A percentile compares a stretch with the other conserved stretches of the same genome.
Evolutionary conservation across 2,888 invertebrate genomes (phyloP).

Genomic region (Scotopteryx bipunctaria): DNA sequence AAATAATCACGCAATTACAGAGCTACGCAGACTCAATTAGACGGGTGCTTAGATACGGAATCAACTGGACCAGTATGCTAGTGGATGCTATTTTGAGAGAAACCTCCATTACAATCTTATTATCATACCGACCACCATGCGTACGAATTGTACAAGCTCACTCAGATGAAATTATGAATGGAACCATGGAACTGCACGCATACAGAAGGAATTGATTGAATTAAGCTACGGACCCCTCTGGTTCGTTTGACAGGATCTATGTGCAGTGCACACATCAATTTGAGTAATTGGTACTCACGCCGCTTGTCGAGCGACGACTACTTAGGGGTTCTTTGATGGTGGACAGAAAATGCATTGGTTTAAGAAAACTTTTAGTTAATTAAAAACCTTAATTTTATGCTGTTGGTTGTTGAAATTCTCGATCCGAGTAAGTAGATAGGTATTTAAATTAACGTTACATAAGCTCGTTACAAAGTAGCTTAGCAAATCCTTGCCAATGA

Average conservation of each 20-base stretch:
- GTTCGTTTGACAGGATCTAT: slow-evolving; percentile 65
- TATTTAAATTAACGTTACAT: slow-evolving; percentile 33
- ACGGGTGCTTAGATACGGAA: slow-evolving; percentile 32
- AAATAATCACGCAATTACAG: slow-evolving; percentile 38
- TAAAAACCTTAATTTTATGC: too few species aligned
- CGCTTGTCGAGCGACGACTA: slow-evolving; percentile 27
- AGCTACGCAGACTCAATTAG: slow-evolving; percentile 37
- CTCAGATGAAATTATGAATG: slow-evolving; percentile 35
- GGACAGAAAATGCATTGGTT: background rate
- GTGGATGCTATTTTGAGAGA: slow-evolving; percentile 34
- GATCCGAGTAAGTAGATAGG: slow-evolving; percentile 1
- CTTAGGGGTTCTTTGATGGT: background rate
- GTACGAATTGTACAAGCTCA: slow-evolving; percentile 6
- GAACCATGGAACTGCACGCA: slow-evolving; percentile 35
- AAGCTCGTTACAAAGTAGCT: slow-evolving; percentile 32
- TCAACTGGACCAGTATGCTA: slow-evolving; percentile 34
- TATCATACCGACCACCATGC: background rate
- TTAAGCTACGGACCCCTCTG: slow-evolving; percentile 67
- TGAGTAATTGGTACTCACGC: slow-evolving; percentile 66
- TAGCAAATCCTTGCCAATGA: slow-evolving; percentile 42
- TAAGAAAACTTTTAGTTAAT: too few species aligned
- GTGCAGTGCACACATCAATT: slow-evolving; percentile 77
- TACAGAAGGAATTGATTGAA: slow-evolving; percentile 65
- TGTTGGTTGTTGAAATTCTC: background rate
- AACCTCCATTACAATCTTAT: slow-evolving; percentile 22